Evolutionary conservation across 2,797 vertebrate genomes (phyloP), one percentile per base, ranked within the genome.

Genomic region (Megaceryle alcyon): DNA sequence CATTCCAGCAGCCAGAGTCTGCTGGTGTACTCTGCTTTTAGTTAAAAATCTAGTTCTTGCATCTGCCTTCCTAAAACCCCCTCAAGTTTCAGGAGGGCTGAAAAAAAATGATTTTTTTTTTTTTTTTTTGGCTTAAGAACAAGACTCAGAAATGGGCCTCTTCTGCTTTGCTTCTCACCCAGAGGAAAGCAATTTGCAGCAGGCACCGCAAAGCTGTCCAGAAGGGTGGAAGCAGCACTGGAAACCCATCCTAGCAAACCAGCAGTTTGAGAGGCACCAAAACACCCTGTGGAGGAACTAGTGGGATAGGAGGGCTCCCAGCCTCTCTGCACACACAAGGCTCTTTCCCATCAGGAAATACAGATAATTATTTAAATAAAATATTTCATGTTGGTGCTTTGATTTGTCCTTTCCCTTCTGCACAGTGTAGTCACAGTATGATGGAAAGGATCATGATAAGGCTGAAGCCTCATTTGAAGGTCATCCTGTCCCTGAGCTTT

Each of bases 381-480:
- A 53, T 16, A 51, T 59, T 60, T n/a, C 44, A 22, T 3, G 7
- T 22, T 37, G 28, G 39, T 33, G 12, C 14, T 61, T 43, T 56
- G 39, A 44, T 39, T 53, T 25, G 20, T 26, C 28, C 33, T 60
- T n/a, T 43, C 10, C 20, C 28, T 68, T n/a, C 56, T 7, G 20
- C 49, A 13, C 1, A 33, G 28, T 23, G 33, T 1, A 17, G 37
- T 23, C 26, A 6, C 64, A 3, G 5, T 21, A 37, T 1, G 13
- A 46, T 10, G 44, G 43, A 46, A 33, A 59, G 44, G 44, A 53
- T 33, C 73, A 41, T 19, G 69, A 23, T 12, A 12, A 35, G 35
- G n/a, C 35, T 43, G 14, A 22, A 54, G 12, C 26, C 26, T 70
- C 44, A 33, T 49, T 44, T 25, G 23, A 28, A 28, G 6, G 6